Conservation (phyloP, 2,797 vertebrate species). For the Anguilla anguilla region DNA sequence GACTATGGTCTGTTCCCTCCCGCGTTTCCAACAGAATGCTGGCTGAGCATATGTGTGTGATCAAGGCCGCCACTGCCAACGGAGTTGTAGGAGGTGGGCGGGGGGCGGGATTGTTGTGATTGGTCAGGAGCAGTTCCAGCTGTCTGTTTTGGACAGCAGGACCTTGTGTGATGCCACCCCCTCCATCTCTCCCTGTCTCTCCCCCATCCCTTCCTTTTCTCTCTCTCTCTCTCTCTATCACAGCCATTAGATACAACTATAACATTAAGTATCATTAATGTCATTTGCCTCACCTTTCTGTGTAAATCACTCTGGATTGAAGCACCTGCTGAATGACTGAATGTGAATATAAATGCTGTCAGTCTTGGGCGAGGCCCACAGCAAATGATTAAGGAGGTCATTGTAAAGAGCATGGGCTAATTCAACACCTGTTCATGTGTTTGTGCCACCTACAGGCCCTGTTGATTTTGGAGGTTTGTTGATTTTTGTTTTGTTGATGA, state of each 20-base stretch:
- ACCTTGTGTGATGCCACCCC: background rate
- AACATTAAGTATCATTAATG: background rate
- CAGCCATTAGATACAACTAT: background rate
- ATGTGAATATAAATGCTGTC: background rate
- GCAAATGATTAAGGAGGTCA: background rate
- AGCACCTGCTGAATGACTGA: background rate
- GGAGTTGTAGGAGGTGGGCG: background rate
- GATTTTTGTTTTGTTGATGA: background rate
- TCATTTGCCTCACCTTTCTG: background rate
- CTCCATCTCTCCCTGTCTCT: background rate
- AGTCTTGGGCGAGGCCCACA: background rate
- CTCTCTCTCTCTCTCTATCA: background rate
- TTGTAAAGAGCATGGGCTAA: background rate
- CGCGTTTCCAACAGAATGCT: background rate
- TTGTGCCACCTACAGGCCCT: background rate
- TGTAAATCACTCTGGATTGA: background rate
- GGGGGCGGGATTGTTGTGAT: background rate
- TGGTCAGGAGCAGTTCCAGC: conserved; percentile 13
- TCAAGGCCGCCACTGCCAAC: background rate
- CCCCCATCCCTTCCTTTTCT: background rate
- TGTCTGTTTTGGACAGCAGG: conserved; percentile 21
- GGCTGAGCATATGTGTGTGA: background rate
- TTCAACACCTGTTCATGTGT: background rate
- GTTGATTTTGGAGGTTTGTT: background rate
- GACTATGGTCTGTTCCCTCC: background rate